Conservation (phyloP, 2,113 vertebrate species). For the Forbesichthys agassizii region DNA sequence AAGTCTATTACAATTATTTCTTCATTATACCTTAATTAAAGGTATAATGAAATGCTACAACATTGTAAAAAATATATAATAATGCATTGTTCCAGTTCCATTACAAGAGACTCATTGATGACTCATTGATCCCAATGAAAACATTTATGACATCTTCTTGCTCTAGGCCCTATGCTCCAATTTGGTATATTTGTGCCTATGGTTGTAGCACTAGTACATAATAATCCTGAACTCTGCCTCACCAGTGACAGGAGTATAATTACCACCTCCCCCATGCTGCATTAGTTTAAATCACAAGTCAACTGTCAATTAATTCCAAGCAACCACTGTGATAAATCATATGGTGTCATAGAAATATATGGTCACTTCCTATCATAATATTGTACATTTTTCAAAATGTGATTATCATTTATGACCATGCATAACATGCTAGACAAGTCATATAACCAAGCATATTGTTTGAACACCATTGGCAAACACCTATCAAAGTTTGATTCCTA, state of each 20-base stretch:
- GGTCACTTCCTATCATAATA: not conserved
- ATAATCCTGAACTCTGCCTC: conserved; percentile 4
- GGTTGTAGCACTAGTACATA: not conserved
- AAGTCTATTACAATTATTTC: no score
- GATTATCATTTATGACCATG: not conserved
- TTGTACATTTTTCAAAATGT: not conserved
- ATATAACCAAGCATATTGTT: not conserved
- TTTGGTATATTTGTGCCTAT: not conserved
- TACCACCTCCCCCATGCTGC: not conserved
- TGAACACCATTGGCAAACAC: not conserved
- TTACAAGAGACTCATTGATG: no score
- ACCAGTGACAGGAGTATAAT: not conserved
- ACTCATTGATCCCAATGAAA: no score
- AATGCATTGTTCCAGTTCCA: no score
- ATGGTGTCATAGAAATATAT: not conserved
- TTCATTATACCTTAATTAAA: no score
- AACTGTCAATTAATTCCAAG: not conserved
- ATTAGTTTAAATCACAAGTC: not conserved
- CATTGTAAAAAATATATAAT: no score
- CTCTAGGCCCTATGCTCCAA: not conserved
- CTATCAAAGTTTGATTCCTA: no score
- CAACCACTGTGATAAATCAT: not conserved
- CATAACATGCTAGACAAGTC: no score
- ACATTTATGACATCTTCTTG: not conserved
- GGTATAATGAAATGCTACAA: no score